Percentiles rank a stretch among this genome's conserved stretches.
These are phyloP conservation scores for Nymphicus hollandicus DNA, from an alignment of 2,113 vertebrate genomes.

Conservation along the genomic window DNA sequence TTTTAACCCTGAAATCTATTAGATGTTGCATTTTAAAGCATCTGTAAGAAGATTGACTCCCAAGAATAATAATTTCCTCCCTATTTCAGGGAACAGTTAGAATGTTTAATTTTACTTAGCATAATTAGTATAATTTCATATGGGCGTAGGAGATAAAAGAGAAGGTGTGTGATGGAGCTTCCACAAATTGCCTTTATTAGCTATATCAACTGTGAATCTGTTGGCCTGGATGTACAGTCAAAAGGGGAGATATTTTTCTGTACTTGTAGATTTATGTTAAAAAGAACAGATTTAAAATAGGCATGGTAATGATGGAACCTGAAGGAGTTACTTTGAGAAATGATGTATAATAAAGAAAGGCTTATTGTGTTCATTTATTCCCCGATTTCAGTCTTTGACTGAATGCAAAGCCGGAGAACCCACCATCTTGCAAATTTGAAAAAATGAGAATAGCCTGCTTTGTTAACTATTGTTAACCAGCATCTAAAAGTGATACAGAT, in stretches of 20 bases:
- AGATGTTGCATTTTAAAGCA: background rate
- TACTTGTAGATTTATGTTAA: background rate
- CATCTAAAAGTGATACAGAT: background rate
- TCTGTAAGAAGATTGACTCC: background rate
- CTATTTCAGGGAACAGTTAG: background rate
- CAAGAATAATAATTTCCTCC: background rate
- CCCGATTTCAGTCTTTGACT: background rate
- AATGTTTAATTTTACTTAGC: background rate
- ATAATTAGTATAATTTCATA: conserved; percentile 3
- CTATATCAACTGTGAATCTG: background rate
- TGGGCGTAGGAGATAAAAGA: background rate
- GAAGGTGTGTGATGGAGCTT: background rate
- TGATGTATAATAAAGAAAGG: background rate
- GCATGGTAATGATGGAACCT: background rate
- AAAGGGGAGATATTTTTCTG: background rate
- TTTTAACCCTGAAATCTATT: background rate
- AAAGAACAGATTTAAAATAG: conserved; percentile 7
- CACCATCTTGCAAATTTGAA: background rate
- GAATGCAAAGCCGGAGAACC: background rate
- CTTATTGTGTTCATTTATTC: background rate
- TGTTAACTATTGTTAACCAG: background rate
- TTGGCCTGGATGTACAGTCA: background rate
- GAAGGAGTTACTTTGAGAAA: background rate
- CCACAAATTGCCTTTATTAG: conserved; percentile 35
- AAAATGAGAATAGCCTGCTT: background rate